Base-by-base conservation (phyloP, 1,140 invertebrate genomes). In the Metaphire vulgaris region DNA sequence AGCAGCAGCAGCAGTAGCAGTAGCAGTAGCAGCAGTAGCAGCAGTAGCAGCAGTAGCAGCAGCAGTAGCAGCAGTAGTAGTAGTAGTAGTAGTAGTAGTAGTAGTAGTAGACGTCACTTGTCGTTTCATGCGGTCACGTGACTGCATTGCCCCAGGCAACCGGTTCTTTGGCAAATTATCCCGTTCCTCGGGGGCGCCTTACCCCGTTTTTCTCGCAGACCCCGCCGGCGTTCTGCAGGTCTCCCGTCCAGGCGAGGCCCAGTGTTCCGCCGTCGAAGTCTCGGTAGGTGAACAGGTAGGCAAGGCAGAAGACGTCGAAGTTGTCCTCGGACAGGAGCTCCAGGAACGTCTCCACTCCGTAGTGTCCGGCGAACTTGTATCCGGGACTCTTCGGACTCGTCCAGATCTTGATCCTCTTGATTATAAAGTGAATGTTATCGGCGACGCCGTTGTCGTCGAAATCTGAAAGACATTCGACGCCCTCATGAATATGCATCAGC, bases 261-360 rank as follows among this genome's bases (percentile, higher is more conserved):
- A 98, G 87, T 26, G 96, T 98, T 56, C 96, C 96, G 21, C 94
- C 94, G 29, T 93, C 94, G 84, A 98, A 98, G 87, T 98, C 96
- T 81, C 96, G 90, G 85, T 98, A 97, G 0, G 97, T 99, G 86
- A 99, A 98, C 56, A 99, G 94, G 85, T 99, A 99, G 1, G 97
- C 96, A 64, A 99, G 88, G 86, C 97, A 99, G 87, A 98, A 99
- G 83, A 93, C 92, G 81, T 97, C 93, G 85, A 98, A 96, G 88
- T 98, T 96, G 34, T 93, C 92, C 30, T 26, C 65, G 15, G 96
- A 98, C 85, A 99, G 96, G 26, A 98, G 89, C 88, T 98, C 98
- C 69, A 99, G 88, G 86, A 98, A 98, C 87, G 98, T 98, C 84
- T 96, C 94, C 32, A 97, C 95, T 6, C 93, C 94, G 84, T 95